Conservation (phyloP, 1,140 invertebrate genomes). For the Brachionus angularis region DNA sequence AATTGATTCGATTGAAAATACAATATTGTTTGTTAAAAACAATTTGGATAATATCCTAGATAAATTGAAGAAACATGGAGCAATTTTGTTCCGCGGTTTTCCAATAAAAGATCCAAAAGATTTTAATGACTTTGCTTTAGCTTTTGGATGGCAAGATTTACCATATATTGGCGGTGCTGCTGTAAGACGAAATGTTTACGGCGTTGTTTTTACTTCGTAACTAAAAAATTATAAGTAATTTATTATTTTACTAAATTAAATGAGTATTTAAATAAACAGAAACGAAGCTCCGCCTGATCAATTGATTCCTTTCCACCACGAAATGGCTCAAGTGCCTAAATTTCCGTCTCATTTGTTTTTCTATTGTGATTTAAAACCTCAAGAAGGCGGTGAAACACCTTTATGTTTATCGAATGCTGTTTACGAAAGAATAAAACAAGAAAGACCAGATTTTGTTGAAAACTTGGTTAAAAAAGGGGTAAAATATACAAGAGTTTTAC, state of each 20-base stretch:
- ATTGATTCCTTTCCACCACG: constrained; percentile 51
- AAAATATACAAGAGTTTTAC: constrained; percentile 46
- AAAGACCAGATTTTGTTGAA: constrained; percentile 47
- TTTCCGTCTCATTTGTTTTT: constrained; percentile 50
- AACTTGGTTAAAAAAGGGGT: constrained; percentile 47
- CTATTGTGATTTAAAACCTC: constrained; percentile 48
- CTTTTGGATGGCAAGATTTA: constrained; percentile 47
- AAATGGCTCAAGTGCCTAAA: constrained; percentile 52
- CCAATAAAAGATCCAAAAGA: constrained; percentile 47
- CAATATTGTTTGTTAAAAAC: constrained; percentile 46
- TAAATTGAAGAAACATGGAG: constrained; percentile 48
- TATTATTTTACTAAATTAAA: neutral
- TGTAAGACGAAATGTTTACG: constrained; percentile 47
- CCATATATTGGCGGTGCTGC: constrained; percentile 50
- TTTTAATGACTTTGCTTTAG: constrained; percentile 49
- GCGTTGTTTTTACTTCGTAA: constrained; percentile 50
- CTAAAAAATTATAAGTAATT: neutral
- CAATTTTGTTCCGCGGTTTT: constrained; percentile 50
- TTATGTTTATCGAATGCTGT: constrained; percentile 48
- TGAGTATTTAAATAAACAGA: constrained; percentile 15
- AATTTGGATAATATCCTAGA: constrained; percentile 45
- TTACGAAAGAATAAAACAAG: constrained; percentile 47
- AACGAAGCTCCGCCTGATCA: constrained; percentile 51
- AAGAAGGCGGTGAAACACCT: constrained; percentile 49
- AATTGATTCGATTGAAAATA: neutral